phyloP scores from a whole-genome alignment of 2,888 invertebrate species.

The Hyles lineata region DNA sequence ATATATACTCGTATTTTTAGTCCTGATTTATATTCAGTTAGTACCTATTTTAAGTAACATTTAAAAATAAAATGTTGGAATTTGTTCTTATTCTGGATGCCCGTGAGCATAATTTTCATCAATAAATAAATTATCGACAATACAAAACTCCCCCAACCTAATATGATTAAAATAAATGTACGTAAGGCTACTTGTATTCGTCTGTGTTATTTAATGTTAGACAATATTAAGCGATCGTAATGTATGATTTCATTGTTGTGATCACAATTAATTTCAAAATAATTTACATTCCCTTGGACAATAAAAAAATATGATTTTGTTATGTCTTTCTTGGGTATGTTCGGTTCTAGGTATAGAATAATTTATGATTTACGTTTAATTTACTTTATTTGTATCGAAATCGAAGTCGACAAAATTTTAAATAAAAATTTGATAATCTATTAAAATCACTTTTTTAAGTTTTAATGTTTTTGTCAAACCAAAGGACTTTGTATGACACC shows the following conservation, averaged over 20 bases:
- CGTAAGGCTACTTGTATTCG: not conserved
- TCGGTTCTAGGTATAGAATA: conserved; percentile 38
- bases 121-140: not conserved
- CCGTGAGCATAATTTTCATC: not conserved
- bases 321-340: conserved; percentile 62
- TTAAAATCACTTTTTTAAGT: conserved; percentile 6
- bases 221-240: not conserved
- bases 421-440: not conserved
- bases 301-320: conserved; percentile 54
- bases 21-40: too few species aligned
- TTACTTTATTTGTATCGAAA: not conserved
- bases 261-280: conserved; percentile 30
- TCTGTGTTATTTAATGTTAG: conserved; percentile 24
- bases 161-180: not conserved
- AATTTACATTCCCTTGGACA: conserved; percentile 65
- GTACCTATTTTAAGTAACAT: not conserved
- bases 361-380: conserved; percentile 26
- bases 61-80: not conserved
- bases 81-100: not conserved
- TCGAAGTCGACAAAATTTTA: not conserved
- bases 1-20: too few species aligned
- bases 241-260: conserved; percentile 35
- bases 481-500: conserved; percentile 23
- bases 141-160: not conserved
- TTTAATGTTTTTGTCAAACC: conserved; percentile 19